phyloP scores from a whole-genome alignment of 2,888 invertebrate species.

The Dioctria rufipes region DNA sequence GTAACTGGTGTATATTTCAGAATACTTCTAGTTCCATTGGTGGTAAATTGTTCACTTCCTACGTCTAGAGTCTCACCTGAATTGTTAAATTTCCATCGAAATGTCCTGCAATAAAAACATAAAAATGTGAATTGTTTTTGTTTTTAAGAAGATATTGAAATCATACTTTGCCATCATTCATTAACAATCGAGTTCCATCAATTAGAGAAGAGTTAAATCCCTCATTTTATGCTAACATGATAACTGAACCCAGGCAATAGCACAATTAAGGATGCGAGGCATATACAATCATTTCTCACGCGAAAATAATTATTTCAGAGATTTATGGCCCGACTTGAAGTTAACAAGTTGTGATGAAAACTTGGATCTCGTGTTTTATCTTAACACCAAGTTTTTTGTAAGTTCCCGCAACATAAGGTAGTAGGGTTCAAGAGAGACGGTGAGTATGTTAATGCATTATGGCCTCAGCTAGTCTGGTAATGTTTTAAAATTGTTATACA shows the following conservation, averaged over 20 bases:
- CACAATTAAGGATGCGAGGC: conserved; percentile 50
- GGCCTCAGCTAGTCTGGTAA: too few relatives aligned
- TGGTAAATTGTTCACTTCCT: conserved; percentile 82
- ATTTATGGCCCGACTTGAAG: conserved; percentile 38
- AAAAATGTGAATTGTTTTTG: conserved; percentile 11
- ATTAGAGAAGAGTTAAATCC: neutral
- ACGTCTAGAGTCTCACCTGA: conserved; percentile 91
- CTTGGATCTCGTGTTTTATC: too few relatives aligned
- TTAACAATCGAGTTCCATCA: neutral
- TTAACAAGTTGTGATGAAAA: too few relatives aligned
- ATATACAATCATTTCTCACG: conserved; percentile 18
- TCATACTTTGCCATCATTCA: conserved; percentile 1
- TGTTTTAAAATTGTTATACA: too few relatives aligned
- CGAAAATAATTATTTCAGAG: conserved; percentile 41
- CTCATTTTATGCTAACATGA: neutral
- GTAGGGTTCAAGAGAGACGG: too few relatives aligned
- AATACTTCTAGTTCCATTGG: conserved; percentile 83
- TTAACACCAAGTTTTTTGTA: too few relatives aligned
- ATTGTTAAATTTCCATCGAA: conserved; percentile 96
- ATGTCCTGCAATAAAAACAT: conserved; percentile 74
- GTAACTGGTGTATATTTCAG: conserved; percentile 78
- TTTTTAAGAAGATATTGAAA: neutral
- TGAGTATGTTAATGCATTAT: too few relatives aligned
- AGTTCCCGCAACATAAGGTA: too few relatives aligned
- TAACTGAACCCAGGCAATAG: neutral